Conservation (phyloP, 2,797 vertebrate species). For the Protonibea diacanthus region DNA sequence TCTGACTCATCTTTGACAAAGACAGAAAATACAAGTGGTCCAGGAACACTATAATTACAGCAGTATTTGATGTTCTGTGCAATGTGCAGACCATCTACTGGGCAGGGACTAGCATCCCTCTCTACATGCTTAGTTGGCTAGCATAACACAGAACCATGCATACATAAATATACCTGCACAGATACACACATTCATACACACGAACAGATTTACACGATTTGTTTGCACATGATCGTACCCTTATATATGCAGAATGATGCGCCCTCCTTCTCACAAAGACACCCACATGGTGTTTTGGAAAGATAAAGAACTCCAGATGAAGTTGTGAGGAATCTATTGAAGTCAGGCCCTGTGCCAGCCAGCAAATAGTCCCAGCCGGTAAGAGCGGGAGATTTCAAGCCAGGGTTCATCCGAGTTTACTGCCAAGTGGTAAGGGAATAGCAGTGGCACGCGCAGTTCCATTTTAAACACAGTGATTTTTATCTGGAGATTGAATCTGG, state of each 20-base stretch:
- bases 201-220: slow-evolving; percentile 15
- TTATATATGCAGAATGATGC: slow-evolving; percentile 10
- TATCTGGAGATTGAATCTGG: slow-evolving; percentile 80
- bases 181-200: slow-evolving; percentile 25
- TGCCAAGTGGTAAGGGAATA: slow-evolving; percentile 71
- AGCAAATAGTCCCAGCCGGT: slow-evolving; percentile 56
- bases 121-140: slow-evolving; percentile 32
- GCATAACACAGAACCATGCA: slow-evolving; percentile 7
- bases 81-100: slow-evolving; percentile 6
- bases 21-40: slow-evolving; percentile 8
- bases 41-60: background rate
- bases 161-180: slow-evolving; percentile 1
- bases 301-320: slow-evolving; percentile 51
- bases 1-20: background rate
- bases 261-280: slow-evolving; percentile 34
- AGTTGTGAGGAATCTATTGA: slow-evolving; percentile 49
- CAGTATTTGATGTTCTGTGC: slow-evolving; percentile 7
- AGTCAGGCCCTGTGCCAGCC: slow-evolving; percentile 62
- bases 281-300: slow-evolving; percentile 44
- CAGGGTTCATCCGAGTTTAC: slow-evolving; percentile 71
- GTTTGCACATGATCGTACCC: slow-evolving; percentile 4
- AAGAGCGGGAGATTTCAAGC: slow-evolving; percentile 62
- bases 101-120: slow-evolving; percentile 16
- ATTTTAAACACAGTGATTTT: slow-evolving; percentile 77
- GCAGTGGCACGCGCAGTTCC: slow-evolving; percentile 58